Evolutionary conservation across 2,888 invertebrate species (phyloP).

Genomic region (Mesochorus sp.): DNA sequence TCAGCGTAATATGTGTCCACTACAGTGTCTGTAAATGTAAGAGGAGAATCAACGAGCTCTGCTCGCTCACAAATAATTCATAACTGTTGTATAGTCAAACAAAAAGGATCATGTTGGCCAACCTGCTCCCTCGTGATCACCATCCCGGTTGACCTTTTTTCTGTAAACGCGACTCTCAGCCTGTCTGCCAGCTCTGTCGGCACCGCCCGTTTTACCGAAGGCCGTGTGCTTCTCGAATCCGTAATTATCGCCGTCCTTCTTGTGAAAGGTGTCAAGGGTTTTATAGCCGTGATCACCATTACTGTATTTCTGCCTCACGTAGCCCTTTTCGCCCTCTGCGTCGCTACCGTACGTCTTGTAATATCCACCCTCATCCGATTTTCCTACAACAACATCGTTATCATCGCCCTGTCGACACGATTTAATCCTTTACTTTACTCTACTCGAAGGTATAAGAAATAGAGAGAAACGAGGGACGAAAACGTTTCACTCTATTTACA

Average conservation of each 20-base stretch:
- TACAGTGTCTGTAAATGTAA: constrained; percentile 70
- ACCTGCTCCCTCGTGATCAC: constrained; percentile 82
- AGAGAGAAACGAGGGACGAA: not conserved
- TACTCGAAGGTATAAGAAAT: not conserved
- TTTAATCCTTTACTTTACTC: constrained; percentile 24
- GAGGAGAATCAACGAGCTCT: no score
- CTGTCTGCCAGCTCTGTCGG: constrained; percentile 71
- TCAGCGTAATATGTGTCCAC: constrained; percentile 71
- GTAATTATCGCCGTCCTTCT: constrained; percentile 88
- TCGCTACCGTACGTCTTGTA: constrained; percentile 86
- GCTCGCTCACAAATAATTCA: no score
- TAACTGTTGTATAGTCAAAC: no score
- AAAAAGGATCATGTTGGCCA: constrained; percentile 57
- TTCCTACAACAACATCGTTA: constrained; percentile 76
- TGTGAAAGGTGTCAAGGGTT: constrained; percentile 88
- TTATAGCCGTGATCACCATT: constrained; percentile 89
- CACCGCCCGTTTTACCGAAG: constrained; percentile 83
- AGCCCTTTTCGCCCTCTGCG: constrained; percentile 85
- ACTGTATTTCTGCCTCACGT: constrained; percentile 85
- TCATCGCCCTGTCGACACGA: constrained; percentile 23
- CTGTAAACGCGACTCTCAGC: constrained; percentile 69
- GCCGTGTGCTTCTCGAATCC: constrained; percentile 88
- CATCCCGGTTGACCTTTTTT: constrained; percentile 79
- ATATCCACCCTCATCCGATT: constrained; percentile 83
- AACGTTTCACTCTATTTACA: not conserved